A percentile compares a stretch with the other conserved stretches of the same genome.
Conservation (phyloP, 2,888 invertebrate species). For the Cosmorhoe ocellata region DNA sequence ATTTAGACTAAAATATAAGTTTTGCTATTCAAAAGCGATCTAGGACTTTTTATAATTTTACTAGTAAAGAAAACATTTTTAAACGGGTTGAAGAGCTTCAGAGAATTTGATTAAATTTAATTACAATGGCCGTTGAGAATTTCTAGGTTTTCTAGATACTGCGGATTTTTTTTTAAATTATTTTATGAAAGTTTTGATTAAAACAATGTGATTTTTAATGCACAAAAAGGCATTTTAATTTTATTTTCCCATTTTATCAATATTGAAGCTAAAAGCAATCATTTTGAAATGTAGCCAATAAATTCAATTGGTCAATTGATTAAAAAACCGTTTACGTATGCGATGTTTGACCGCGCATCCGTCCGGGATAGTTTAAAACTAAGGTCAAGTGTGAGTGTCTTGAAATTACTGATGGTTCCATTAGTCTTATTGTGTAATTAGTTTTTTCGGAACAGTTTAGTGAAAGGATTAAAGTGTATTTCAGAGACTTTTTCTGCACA, state of each 20-base stretch:
- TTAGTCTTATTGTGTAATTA: neutral
- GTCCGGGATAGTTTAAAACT: conserved; percentile 20
- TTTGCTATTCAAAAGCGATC: too few species aligned
- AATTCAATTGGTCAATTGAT: conserved; percentile 46
- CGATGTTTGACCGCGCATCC: conserved; percentile 40
- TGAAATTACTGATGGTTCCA: neutral
- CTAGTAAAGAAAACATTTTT: neutral
- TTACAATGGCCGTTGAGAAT: neutral
- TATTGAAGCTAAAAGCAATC: conserved; percentile 10
- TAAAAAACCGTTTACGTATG: conserved; percentile 42
- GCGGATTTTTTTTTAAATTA: neutral
- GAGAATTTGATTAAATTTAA: neutral
- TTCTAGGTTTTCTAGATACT: neutral
- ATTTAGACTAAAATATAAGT: too few species aligned
- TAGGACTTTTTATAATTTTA: too few species aligned
- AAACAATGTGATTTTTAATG: too few species aligned
- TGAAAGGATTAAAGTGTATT: too few species aligned
- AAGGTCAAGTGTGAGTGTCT: conserved; percentile 4
- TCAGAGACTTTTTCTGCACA: too few species aligned
- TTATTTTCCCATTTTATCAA: neutral
- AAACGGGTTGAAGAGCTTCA: neutral
- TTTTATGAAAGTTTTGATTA: too few species aligned
- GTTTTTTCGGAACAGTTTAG: too few species aligned
- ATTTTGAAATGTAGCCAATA: conserved; percentile 30
- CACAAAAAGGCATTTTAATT: too few species aligned